These are phyloP conservation scores for Calidris pugnax DNA, from an alignment of 2,113 vertebrate genomes.

Conservation along the genomic window DNA sequence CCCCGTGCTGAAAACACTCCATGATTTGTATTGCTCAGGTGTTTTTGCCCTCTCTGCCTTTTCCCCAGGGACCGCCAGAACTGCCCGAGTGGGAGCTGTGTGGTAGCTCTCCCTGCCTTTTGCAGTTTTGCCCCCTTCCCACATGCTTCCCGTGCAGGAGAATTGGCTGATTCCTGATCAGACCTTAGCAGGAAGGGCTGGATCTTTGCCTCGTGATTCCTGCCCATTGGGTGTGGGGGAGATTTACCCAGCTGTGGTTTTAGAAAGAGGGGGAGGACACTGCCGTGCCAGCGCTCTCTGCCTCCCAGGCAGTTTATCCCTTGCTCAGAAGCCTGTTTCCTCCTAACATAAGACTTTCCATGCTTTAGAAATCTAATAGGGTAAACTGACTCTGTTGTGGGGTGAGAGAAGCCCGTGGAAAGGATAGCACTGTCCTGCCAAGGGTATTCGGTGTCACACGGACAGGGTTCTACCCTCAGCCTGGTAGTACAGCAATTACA, in stretches of 20 bases:
- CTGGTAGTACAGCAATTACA: background rate
- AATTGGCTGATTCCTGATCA: background rate
- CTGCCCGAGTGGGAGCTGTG: background rate
- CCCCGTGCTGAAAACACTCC: background rate
- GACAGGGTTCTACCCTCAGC: background rate
- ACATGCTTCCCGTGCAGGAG: background rate
- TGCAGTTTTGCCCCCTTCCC: background rate
- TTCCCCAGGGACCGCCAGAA: background rate
- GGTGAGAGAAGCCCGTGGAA: constrained; percentile 31
- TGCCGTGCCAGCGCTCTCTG: background rate
- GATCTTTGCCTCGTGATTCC: background rate
- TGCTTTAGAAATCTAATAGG: constrained; percentile 56
- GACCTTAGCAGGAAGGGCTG: background rate
- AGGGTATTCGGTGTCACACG: background rate
- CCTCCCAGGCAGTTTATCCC: background rate
- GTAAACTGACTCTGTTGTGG: constrained; percentile 66
- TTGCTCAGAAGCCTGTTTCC: constrained; percentile 10
- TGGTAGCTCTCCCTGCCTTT: background rate
- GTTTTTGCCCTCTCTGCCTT: background rate
- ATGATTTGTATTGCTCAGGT: background rate
- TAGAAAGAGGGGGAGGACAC: background rate
- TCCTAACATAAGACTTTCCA: constrained; percentile 42
- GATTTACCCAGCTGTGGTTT: background rate
- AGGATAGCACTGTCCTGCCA: background rate
- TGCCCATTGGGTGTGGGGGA: background rate